Evolutionary conservation across 2,888 invertebrate species (phyloP).

Genomic region (Agonopterix heracliana): DNA sequence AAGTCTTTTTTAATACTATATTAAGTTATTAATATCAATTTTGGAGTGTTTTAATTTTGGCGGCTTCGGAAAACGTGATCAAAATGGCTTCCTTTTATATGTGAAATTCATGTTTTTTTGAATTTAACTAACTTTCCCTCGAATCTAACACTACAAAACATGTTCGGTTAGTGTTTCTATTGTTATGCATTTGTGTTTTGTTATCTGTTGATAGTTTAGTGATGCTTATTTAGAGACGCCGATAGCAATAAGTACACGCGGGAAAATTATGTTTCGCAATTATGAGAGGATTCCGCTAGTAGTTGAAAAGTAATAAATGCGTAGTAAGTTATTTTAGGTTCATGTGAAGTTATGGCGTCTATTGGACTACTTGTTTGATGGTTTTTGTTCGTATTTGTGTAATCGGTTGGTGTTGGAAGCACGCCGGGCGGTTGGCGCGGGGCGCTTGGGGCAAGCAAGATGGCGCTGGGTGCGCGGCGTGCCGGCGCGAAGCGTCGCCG

Average conservation of each 20-base stretch:
- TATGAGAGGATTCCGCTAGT: conserved; percentile 13
- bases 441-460: conserved; percentile 59
- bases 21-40: conserved; percentile 14
- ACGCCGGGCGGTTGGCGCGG: conserved; percentile 53
- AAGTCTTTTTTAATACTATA: conserved; percentile 57
- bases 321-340: background rate
- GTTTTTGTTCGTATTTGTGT: conserved; percentile 22
- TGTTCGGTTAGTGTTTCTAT: background rate
- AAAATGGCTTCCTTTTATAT: conserved; percentile 75
- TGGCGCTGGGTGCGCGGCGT: conserved; percentile 72
- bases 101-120: conserved; percentile 38
- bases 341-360: conserved; percentile 10
- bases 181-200: conserved; percentile 20
- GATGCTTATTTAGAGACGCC: conserved; percentile 42
- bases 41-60: conserved; percentile 49
- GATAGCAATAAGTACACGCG: conserved; percentile 49
- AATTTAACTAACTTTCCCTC: conserved; percentile 12
- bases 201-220: conserved; percentile 29
- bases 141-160: too few species aligned
- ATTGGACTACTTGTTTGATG: conserved; percentile 18
- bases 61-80: conserved; percentile 67
- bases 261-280: conserved; percentile 41
- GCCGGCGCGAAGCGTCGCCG: conserved; percentile 51
- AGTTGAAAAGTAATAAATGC: conserved; percentile 1
- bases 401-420: conserved; percentile 37